A percentile compares a stretch with the other conserved stretches of the same genome.
phyloP scores from a whole-genome alignment of 2,797 vertebrate genomes.

The Parambassis ranga region DNA sequence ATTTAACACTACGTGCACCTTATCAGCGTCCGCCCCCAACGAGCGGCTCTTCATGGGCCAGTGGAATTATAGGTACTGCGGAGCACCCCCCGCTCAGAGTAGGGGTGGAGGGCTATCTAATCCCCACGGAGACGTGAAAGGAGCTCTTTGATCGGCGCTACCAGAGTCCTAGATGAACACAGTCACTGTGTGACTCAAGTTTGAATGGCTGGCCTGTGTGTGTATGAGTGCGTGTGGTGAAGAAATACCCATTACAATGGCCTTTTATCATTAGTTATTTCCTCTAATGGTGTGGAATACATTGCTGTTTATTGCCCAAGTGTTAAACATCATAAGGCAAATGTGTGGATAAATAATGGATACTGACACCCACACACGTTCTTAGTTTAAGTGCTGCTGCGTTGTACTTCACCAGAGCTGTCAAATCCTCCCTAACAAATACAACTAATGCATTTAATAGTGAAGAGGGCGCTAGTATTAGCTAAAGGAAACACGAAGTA shows the following conservation, averaged over 20 bases:
- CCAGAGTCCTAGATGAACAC: slow-evolving; percentile 60
- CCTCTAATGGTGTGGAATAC: too few species aligned
- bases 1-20: slow-evolving; percentile 52
- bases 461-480: slow-evolving; percentile 28
- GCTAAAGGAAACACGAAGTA: slow-evolving; percentile 43
- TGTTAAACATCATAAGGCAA: background rate
- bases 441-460: slow-evolving; percentile 43
- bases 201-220: slow-evolving; percentile 61
- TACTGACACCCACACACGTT: slow-evolving; percentile 4
- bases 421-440: slow-evolving; percentile 39
- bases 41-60: slow-evolving; percentile 47
- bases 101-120: slow-evolving; percentile 52
- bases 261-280: too few species aligned
- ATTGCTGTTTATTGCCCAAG: background rate
- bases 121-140: slow-evolving; percentile 59
- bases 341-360: slow-evolving; percentile 20
- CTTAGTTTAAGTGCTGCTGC: slow-evolving; percentile 26
- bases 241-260: slow-evolving; percentile 4
- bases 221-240: slow-evolving; percentile 9
- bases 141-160: slow-evolving; percentile 60
- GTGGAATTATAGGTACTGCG: slow-evolving; percentile 46
- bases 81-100: slow-evolving; percentile 4
- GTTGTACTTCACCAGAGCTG: slow-evolving; percentile 14
- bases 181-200: slow-evolving; percentile 58
- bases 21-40: slow-evolving; percentile 41